Conservation (phyloP, 2,888 invertebrate species). For the Drosophila maculinotata region DNA sequence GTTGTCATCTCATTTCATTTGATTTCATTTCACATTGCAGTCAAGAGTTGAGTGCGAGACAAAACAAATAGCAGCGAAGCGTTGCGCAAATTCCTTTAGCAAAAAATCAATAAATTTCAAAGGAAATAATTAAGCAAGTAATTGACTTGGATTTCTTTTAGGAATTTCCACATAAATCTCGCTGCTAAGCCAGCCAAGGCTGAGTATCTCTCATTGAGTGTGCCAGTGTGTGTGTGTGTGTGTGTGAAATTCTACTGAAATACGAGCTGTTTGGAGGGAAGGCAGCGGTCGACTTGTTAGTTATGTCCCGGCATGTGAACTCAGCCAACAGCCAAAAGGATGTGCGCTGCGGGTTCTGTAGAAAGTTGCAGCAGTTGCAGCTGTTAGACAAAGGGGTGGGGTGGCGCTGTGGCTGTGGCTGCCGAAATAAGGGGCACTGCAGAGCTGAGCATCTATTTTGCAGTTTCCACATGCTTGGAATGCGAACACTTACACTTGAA, state of each 20-base stretch:
- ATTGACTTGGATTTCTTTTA: conserved; percentile 82
- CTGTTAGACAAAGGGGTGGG: conserved; percentile 12
- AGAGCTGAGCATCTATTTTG: conserved; percentile 68
- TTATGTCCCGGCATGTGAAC: conserved; percentile 69
- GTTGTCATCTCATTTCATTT: conserved; percentile 46
- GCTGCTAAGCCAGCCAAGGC: conserved; percentile 71
- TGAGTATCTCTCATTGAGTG: conserved; percentile 23
- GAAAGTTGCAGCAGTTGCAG: conserved; percentile 69
- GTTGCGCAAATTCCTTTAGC: conserved; percentile 64
- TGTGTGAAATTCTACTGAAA: conserved; percentile 35
- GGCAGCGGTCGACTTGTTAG: conserved; percentile 62
- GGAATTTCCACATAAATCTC: conserved; percentile 81
- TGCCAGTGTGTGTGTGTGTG: conserved; percentile 9
- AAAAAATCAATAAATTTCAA: conserved; percentile 79
- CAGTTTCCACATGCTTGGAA: conserved; percentile 77
- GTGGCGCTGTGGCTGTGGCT: neutral
- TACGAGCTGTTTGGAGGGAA: conserved; percentile 52
- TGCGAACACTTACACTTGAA: conserved; percentile 73
- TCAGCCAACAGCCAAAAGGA: conserved; percentile 59
- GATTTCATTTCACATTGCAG: conserved; percentile 55
- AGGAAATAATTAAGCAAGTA: conserved; percentile 81
- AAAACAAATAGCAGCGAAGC: conserved; percentile 67
- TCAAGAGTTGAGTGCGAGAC: conserved; percentile 37
- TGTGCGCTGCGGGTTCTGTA: conserved; percentile 37
- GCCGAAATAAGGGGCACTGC: conserved; percentile 10